Conservation (phyloP, 2,797 vertebrate genomes). For the Tragopan temminckii region DNA sequence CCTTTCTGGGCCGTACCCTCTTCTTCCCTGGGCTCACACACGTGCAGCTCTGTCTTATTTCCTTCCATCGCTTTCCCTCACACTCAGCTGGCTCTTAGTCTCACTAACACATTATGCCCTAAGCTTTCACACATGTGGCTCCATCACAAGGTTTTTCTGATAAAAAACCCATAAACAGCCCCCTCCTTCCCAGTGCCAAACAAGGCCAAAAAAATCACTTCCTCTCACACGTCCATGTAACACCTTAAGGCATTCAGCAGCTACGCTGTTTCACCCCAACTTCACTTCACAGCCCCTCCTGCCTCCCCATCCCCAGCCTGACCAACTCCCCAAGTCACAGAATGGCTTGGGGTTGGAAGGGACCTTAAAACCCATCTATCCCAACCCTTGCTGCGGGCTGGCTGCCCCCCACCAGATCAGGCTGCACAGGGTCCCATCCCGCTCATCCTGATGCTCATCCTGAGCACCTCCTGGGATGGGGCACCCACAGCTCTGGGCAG, state of each 20-base stretch:
- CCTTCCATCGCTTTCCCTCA: not conserved
- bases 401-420: not conserved
- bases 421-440: not conserved
- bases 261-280: not conserved
- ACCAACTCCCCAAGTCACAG: accelerated
- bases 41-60: not conserved
- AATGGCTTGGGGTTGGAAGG: not conserved
- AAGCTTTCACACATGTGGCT: not conserved
- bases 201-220: not conserved
- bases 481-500: not conserved
- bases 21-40: not conserved
- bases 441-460: not conserved
- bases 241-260: not conserved
- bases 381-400: not conserved
- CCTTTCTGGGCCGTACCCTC: not conserved
- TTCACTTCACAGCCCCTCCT: not conserved
- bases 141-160: not conserved
- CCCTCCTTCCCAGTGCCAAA: not conserved
- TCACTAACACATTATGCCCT: not conserved
- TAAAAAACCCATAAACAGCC: not conserved
- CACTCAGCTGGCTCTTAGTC: not conserved
- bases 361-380: not conserved
- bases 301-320: not conserved
- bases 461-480: not conserved
- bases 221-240: not conserved